Evolutionary conservation across 2,797 vertebrate genomes (phyloP).

Genomic region (Hybognathus amarus): DNA sequence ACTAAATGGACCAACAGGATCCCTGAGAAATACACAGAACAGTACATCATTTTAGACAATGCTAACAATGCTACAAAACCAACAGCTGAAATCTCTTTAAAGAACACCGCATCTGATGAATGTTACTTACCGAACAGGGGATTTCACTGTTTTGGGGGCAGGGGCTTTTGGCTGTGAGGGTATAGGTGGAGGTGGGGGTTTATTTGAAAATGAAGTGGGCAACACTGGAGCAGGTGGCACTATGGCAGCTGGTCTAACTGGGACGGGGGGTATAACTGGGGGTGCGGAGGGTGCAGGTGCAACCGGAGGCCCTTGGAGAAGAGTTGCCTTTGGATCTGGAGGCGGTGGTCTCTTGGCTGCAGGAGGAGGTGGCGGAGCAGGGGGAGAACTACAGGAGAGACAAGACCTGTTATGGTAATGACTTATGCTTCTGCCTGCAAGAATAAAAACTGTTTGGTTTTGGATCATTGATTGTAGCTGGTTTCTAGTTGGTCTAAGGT

Average conservation of each 20-base stretch:
- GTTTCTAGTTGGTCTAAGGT: neutral
- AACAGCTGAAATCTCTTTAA: neutral
- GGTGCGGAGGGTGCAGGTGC: slow-evolving; percentile 32
- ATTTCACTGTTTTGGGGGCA: slow-evolving; percentile 73
- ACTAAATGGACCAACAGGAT: slow-evolving; percentile 69
- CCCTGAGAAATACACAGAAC: slow-evolving; percentile 35
- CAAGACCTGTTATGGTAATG: neutral
- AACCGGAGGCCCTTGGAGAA: neutral
- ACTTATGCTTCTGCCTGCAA: neutral
- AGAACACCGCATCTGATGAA: neutral
- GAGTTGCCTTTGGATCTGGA: slow-evolving; percentile 73
- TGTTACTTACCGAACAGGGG: slow-evolving; percentile 53
- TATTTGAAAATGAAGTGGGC: slow-evolving; percentile 44
- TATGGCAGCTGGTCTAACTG: slow-evolving; percentile 56
- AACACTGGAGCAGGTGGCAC: slow-evolving; percentile 45
- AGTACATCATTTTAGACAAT: neutral
- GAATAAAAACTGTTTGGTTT: neutral
- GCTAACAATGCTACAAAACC: neutral
- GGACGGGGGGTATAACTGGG: slow-evolving; percentile 11
- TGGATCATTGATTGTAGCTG: neutral
- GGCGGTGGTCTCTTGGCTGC: slow-evolving; percentile 77
- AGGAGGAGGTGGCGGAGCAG: slow-evolving; percentile 67
- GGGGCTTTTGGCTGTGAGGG: slow-evolving; percentile 41
- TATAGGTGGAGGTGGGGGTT: slow-evolving; percentile 40
- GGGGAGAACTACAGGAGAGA: slow-evolving; percentile 69